Evolutionary conservation across 1,140 invertebrate species (phyloP), one percentile per base, ranked within the genome.

Genomic region (Drosophila pallidifrons): DNA sequence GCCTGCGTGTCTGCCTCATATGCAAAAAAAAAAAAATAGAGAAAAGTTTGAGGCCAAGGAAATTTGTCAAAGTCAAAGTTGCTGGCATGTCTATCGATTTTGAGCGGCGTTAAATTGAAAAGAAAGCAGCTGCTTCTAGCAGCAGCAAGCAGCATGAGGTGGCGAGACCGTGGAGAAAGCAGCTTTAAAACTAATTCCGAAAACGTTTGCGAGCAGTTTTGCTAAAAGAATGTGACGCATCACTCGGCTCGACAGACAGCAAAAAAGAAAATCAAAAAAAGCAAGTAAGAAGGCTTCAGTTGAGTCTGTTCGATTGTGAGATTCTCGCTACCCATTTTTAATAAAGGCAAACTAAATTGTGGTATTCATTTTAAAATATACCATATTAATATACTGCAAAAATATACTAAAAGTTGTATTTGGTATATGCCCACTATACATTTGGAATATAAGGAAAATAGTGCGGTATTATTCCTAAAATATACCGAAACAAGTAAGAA

Each of bases 31-130:
- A 7, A 32, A 52, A 57, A 45, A 38, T 67, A 75, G 61, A 59
- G 55, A 55, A 51, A 52, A 57, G 59, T 52, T 67, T 77, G 61
- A 59, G 55, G 64, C 72, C 20, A 55, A 52, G 65, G 55, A 69
- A 78, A 78, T 78, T 78, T 78, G 75, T 78, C 75, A 78, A 78
- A 78, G 75, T 78, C 75, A 78, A 78, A 75, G 59, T 64, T 54
- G 68, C 72, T 78, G 64, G 59, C 65, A 64, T 70, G 75, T 78
- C 72, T 78, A 78, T 78, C 66, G 71, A 78, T 70, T 78, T 65
- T 65, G 71, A 55, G 64, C 60, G 65, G 54, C 59, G 63, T 57
- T 61, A 67, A 75, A 75, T 73, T 69, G 64, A 63, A 75, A 59
- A 63, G 64, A 61, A 69, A 59, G 59, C 71, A 65, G 61, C 65